Conservation (phyloP, 2,888 invertebrate genomes). For the Scelioninae gen. 2 region DNA sequence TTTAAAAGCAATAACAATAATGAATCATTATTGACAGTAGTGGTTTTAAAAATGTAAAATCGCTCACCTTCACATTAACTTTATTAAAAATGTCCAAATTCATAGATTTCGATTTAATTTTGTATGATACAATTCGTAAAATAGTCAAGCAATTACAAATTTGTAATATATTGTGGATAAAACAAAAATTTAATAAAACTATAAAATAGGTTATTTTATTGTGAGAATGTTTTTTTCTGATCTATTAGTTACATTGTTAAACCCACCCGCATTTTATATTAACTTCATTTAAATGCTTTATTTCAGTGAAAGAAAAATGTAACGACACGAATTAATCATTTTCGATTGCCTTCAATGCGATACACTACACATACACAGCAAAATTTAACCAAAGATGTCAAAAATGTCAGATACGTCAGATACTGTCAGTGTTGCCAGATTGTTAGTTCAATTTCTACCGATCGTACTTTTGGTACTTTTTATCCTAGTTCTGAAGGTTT, state of each 20-base stretch:
- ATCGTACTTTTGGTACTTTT: no score
- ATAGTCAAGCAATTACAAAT: neutral
- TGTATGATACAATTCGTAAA: neutral
- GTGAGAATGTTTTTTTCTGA: neutral
- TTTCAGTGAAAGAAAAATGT: neutral
- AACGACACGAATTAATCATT: neutral
- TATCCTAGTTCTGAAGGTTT: no score
- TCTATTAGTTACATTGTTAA: neutral
- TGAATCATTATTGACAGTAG: no score
- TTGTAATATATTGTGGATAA: neutral
- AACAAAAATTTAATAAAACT: neutral
- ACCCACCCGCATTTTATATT: constrained; percentile 9
- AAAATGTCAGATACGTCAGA: no score
- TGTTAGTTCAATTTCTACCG: no score
- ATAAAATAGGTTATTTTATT: constrained; percentile 3
- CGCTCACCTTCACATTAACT: constrained; percentile 37
- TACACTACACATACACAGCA: neutral
- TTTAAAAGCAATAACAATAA: no score
- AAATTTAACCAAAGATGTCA: no score
- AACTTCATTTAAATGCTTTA: neutral
- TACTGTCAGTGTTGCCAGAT: no score
- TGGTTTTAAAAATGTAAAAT: no score
- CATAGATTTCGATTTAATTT: constrained; percentile 20
- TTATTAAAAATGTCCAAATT: constrained; percentile 39
- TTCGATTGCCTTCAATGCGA: neutral